Evolutionary conservation across 2,113 vertebrate genomes (phyloP), one percentile per base, ranked within the genome.

Genomic region (Trichomycterus rosablanca): DNA sequence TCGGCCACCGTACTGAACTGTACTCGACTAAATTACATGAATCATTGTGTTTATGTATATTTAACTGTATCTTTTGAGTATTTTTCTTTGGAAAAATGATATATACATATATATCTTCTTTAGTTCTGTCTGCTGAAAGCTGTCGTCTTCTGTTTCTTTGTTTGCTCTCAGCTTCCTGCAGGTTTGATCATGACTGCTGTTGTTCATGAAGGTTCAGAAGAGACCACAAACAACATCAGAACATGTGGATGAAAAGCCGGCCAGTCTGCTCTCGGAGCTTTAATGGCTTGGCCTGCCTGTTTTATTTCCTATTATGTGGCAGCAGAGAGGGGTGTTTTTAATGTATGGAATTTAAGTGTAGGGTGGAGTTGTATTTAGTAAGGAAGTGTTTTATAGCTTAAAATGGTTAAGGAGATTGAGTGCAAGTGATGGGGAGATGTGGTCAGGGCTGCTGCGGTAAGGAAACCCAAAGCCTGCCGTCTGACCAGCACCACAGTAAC

Each of bases 291-390:
- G 56, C 20, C 24, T 62, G 66, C 48, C 46, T 11, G 59, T 76
- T 75, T 74, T 72, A 68, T 70, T 65, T 69, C 46, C 53, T 70
- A 56, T 60, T 58, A 73, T 78, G 71, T 74, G 76, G 74, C 51
- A 69, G 65, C 53, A 73, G 54, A 22, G 65, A 34, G 62, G 62
- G 61, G 65, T 81, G 81, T 72, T 83, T 83, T 83, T 82, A 80
- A 86, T 82, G 82, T 84, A 63, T 46, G 56, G 45, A 66, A 54
- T 83, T 86, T 82, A 86, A 86, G 79, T 79, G 79, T 74, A 80
- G 83, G 85, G 83, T 87, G 84, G 81, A 80, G 84, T 72, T 78
- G 80, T 67, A 72, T 82, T 83, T 72, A 79, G 80, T 78, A 81
- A 78, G 78, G 81, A 81, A 81, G 80, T 73, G 77, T 84, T 86